Conservation (phyloP, 2,888 invertebrate species). For the Eudemis profundana region DNA sequence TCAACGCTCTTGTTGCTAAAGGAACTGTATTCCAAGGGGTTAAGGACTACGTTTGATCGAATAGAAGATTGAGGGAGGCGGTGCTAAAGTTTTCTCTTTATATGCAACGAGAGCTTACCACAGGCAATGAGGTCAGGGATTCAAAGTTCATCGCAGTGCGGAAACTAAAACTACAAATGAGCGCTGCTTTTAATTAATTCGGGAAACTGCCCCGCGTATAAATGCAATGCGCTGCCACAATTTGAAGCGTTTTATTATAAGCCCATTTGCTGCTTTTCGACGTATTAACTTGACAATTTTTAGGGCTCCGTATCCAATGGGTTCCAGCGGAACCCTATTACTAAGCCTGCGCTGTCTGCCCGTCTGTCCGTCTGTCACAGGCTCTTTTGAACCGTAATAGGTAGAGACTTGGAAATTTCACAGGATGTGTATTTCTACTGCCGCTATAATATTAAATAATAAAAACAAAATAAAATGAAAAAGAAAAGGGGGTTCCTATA, state of each 20-base stretch:
- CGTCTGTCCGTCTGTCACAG: too few species aligned
- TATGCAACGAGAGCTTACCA: conserved; percentile 34
- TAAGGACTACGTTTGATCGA: background rate
- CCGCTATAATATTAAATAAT: too few species aligned
- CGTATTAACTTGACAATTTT: too few species aligned
- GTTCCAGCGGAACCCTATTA: too few species aligned
- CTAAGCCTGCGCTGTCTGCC: too few species aligned
- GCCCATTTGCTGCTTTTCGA: background rate
- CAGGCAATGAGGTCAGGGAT: conserved; percentile 40
- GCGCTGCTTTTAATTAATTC: conserved; percentile 45
- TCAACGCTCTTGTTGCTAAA: background rate
- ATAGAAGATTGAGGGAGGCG: background rate
- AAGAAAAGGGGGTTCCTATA: too few species aligned
- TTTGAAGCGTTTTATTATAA: conserved; percentile 10
- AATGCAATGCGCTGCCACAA: conserved; percentile 9
- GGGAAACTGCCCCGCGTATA: conserved; percentile 34
- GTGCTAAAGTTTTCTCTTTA: conserved; percentile 11
- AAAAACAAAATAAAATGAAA: too few species aligned
- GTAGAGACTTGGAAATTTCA: too few species aligned
- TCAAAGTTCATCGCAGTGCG: conserved; percentile 44
- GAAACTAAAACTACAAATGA: conserved; percentile 46
- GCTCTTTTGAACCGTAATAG: too few species aligned
- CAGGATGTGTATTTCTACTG: too few species aligned
- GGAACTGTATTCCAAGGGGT: background rate
- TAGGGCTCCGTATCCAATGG: too few species aligned